Evolutionary conservation across 2,113 vertebrate genomes (phyloP), one percentile per base, ranked within the genome.

Genomic region (Scartelaos histophorus): DNA sequence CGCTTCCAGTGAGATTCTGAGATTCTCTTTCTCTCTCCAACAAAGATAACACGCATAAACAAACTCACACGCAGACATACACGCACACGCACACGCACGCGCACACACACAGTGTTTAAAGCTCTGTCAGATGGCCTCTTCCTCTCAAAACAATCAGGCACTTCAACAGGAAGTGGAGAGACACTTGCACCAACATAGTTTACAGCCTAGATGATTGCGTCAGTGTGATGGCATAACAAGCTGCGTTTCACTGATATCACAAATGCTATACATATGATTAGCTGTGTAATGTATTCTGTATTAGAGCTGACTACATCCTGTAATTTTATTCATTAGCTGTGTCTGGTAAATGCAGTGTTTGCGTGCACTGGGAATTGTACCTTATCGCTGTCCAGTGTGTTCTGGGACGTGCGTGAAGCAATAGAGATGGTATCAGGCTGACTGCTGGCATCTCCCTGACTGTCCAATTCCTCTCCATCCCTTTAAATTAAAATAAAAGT

Each of bases 351-450:
- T 9, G 16, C 13, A 35, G 2, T 12, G 54, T 24, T 24, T 10
- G 25, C 13, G 13, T 73, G 45, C 57, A 15, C 38, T 56, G 24
- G 21, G 25, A 45, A 46, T 22, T 16, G 58, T 70, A 99, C 98
- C 95, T 99, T 99, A 80, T 99, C 98, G 0, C 98, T 99, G 92
- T 99, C 98, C 85, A 99, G 92, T 0, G 98, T 99, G 89, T 99
- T 99, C 91, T 99, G 98, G 22, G 98, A 99, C 0, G 98, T 99
- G 66, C 98, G 95, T 3, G 98, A 99, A 45, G 98, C 97, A 46
- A 99, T 97, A 4, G 97, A 99, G 82, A 99, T 98, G 4, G 98
- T 99, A 76, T 99, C 98, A 0, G 97, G 98, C 79, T 99, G 98
- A 87, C 97, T 98, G 92, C 97, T 99, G 76, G 96, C 97, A 0